Conservation (phyloP, 2,113 vertebrate genomes). For the Xerus inauris region DNA sequence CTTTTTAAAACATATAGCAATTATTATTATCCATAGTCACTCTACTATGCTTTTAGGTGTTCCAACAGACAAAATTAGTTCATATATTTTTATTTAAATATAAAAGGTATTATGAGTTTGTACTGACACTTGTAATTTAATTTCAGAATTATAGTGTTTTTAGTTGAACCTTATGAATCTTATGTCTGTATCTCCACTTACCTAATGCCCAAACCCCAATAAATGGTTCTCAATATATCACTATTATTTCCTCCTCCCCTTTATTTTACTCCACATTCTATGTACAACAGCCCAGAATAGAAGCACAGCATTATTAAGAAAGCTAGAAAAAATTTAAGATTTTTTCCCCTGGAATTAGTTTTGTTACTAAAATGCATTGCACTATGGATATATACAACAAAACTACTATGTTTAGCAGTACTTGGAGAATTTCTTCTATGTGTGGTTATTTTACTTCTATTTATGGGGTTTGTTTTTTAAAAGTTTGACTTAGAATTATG, state of each 20-base stretch:
- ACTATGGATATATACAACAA: not conserved
- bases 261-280: not conserved
- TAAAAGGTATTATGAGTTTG: not conserved
- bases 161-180: not conserved
- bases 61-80: not conserved
- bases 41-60: not conserved
- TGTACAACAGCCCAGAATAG: not conserved
- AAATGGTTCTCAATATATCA: not conserved
- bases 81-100: conserved; percentile 29
- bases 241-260: not conserved
- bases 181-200: not conserved
- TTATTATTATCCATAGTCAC: not conserved
- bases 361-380: not conserved
- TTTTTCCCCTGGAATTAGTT: not conserved
- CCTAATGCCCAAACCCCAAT: not conserved
- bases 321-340: not conserved
- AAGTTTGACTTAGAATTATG: conserved; percentile 9
- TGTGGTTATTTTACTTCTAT: conserved; percentile 28
- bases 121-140: not conserved
- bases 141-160: not conserved
- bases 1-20: not conserved
- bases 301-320: not conserved
- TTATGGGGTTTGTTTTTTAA: not conserved
- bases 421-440: not conserved
- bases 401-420: not conserved